Percentiles rank a stretch among this genome's conserved stretches.
phyloP scores from a whole-genome alignment of 2,888 invertebrate genomes.

The Hipparchia sbordonii region DNA sequence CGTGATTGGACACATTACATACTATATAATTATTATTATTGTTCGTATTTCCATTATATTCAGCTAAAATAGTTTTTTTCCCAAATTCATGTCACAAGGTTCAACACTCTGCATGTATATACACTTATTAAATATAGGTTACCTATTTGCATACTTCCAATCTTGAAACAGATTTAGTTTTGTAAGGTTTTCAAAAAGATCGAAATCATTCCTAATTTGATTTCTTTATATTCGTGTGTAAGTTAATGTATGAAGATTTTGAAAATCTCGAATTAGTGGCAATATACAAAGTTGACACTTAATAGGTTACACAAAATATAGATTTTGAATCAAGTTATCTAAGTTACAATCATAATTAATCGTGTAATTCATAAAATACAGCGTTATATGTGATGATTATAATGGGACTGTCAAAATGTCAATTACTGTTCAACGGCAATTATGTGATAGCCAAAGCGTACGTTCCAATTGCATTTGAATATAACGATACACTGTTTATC shows the following conservation, averaged over 20 bases:
- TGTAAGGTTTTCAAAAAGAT: not conserved
- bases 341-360: no score
- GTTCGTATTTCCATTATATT: conserved; percentile 1
- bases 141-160: conserved; percentile 1
- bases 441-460: conserved; percentile 21
- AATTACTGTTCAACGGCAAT: conserved; percentile 24
- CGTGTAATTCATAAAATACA: no score
- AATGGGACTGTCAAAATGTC: conserved; percentile 18
- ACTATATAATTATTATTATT: not conserved
- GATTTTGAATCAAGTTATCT: not conserved
- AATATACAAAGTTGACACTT: not conserved
- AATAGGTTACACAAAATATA: not conserved
- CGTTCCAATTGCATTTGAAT: conserved; percentile 34
- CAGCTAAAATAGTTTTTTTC: not conserved
- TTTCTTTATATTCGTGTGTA: not conserved
- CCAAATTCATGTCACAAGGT: not conserved
- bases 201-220: conserved; percentile 4
- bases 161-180: not conserved
- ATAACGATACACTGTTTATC: not conserved
- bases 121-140: conserved; percentile 1
- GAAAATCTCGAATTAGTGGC: conserved; percentile 5
- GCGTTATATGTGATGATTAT: not conserved
- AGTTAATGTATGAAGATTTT: not conserved
- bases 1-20: not conserved
- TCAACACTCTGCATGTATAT: conserved; percentile 3